Base-by-base conservation (phyloP, 2,888 invertebrate species). In the Nowickia ferox region DNA sequence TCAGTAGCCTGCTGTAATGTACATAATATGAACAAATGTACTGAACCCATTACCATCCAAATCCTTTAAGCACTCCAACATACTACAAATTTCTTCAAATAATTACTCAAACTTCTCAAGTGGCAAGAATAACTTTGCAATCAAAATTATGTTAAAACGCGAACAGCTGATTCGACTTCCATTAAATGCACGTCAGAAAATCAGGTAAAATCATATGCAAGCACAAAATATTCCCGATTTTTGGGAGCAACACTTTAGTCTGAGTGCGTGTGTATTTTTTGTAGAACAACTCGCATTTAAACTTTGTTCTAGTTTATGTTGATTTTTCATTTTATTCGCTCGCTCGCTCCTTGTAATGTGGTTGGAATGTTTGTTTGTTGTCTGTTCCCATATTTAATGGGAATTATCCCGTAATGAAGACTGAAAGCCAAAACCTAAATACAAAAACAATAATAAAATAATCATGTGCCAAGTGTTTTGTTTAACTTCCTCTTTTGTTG, bases 391-490 rank as follows among this genome's bases (percentile, higher is more conserved):
- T 55, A 46, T 74, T 71, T 42, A 71, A 61, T 48, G 68, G 13
- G 57, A 66, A 53, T 66, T 46, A 66, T 74, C 9, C 30, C 46
- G 17, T 55, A 65, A 65, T 48, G 48, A 57, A 65, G 22, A 72
- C 38, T 17, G 8, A 15, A 71, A 44, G 19, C 11, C 30, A 71
- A 79, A 72, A 65, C 46, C 30, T 30, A 53, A 65, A 57, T 57
- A 48, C 38, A 40, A 68, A 10, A 77, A 68, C 53, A 66, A 76
- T 40, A 53, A 79, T 51, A 48, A 48, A 75, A 57, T 63, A 57
- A 40, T 80, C 66, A 61, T 66, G 17, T 53, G 74, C 84, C 65
- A 82, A 77, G 77, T 57, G 59, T 84, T 79, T 74, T 84, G 68
- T 77, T 71, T 55, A 46, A 46, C 69, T 69, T 69, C 75, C 68